Conservation (phyloP, 2,113 vertebrate species). For the Danionella cerebrum region DNA sequence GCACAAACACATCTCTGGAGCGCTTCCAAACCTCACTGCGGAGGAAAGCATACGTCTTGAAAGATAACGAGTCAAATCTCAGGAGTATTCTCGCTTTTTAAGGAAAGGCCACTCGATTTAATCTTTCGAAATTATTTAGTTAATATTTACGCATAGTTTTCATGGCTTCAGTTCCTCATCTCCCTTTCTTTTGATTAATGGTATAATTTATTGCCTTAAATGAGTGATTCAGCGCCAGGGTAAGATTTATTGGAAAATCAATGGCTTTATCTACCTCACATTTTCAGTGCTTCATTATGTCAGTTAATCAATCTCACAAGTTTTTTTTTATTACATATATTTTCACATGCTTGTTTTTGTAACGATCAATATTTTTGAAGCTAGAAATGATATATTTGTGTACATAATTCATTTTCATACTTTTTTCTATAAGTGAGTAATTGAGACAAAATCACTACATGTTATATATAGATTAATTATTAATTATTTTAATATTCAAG, state of each 20-base stretch:
- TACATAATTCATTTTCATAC: too few relatives aligned
- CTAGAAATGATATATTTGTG: too few relatives aligned
- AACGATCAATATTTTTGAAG: slow-evolving; percentile 20
- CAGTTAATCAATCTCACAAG: slow-evolving; percentile 72
- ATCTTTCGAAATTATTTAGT: neutral
- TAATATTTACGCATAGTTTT: neutral
- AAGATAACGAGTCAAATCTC: neutral
- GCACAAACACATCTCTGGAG: neutral
- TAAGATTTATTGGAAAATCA: slow-evolving; percentile 84
- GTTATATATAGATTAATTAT: too few relatives aligned
- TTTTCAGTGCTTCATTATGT: slow-evolving; percentile 76
- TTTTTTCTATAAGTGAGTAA: too few relatives aligned
- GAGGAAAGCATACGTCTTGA: neutral
- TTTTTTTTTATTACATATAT: slow-evolving; percentile 63
- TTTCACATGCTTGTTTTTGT: slow-evolving; percentile 48
- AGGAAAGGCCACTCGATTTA: neutral
- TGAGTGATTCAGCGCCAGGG: slow-evolving; percentile 57
- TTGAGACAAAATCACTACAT: too few relatives aligned
- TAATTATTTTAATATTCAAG: too few relatives aligned
- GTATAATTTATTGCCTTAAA: slow-evolving; percentile 68
- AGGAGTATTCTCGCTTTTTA: neutral
- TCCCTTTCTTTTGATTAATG: slow-evolving; percentile 49
- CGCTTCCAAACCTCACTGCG: neutral
- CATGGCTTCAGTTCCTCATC: slow-evolving; percentile 29
- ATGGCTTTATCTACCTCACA: slow-evolving; percentile 84